A percentile compares a stretch with the other conserved stretches of the same genome.
phyloP scores from a whole-genome alignment of 2,797 vertebrate genomes.

The Emys orbicularis region DNA sequence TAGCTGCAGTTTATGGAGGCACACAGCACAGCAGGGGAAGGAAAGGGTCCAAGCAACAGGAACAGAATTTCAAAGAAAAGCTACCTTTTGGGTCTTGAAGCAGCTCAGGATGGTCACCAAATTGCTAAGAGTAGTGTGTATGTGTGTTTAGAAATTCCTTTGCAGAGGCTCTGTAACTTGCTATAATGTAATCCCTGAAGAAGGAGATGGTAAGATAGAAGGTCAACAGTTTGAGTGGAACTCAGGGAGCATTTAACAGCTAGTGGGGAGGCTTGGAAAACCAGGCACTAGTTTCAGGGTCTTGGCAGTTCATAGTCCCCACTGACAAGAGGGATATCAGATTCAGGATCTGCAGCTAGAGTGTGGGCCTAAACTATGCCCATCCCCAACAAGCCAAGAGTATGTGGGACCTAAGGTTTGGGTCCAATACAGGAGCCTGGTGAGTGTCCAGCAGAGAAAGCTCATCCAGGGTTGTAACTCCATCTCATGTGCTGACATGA shows the following conservation, averaged over 20 bases:
- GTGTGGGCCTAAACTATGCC: neutral
- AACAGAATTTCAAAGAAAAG: neutral
- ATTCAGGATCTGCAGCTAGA: neutral
- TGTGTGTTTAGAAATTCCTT: neutral
- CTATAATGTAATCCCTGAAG: neutral
- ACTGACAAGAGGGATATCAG: neutral
- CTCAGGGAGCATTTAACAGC: neutral
- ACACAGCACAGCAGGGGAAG: neutral
- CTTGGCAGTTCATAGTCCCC: neutral
- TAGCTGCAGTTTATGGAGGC: neutral
- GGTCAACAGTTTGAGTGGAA: neutral
- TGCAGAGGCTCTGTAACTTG: neutral
- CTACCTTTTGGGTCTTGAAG: neutral
- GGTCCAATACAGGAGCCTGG: neutral
- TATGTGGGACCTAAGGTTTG: neutral
- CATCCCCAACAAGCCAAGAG: neutral
- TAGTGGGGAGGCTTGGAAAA: rapidly evolving
- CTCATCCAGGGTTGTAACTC: neutral
- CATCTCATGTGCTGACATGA: neutral
- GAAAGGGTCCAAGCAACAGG: neutral
- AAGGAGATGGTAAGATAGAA: neutral
- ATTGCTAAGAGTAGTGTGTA: neutral
- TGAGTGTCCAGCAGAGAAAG: neutral
- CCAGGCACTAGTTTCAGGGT: neutral
- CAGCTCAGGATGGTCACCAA: neutral